Evolutionary conservation across 2,888 invertebrate species (phyloP).

Genomic region (Tiliacea aurago): DNA sequence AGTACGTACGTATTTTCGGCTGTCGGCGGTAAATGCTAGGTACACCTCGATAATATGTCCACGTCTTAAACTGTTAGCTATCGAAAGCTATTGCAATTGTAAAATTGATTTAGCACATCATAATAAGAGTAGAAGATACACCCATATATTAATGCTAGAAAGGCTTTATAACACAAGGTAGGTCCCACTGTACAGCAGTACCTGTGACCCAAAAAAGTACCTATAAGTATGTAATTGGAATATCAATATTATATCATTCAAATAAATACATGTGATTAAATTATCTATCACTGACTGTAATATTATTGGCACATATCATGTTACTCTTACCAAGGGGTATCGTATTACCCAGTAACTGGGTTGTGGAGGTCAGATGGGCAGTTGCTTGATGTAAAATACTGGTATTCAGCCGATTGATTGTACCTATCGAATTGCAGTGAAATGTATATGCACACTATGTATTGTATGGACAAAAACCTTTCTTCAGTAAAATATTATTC

Average conservation of each 20-base stretch:
- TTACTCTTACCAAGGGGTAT: neutral
- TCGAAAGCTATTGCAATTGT: neutral
- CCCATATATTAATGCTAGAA: neutral
- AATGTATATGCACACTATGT: neutral
- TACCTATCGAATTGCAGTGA: neutral
- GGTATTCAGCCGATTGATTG: too few species aligned
- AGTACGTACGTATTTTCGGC: neutral
- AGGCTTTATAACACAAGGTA: neutral
- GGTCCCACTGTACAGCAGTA: neutral
- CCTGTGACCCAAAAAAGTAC: neutral
- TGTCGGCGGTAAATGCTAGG: neutral
- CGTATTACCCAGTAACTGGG: too few species aligned
- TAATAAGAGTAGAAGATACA: neutral
- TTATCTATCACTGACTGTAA: neutral
- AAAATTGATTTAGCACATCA: neutral
- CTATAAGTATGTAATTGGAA: slow-evolving; percentile 1
- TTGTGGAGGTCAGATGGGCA: too few species aligned
- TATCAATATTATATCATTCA: slow-evolving; percentile 22
- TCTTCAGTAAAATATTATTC: slow-evolving; percentile 6
- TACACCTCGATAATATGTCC: neutral
- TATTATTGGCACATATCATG: slow-evolving; percentile 21
- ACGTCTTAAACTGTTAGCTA: neutral
- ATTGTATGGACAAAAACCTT: neutral
- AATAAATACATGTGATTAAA: neutral
- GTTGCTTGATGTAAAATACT: too few species aligned